Percentiles rank a stretch among this genome's conserved stretches.
phyloP scores from a whole-genome alignment of 2,888 invertebrate species.

The Panopea generosa region DNA sequence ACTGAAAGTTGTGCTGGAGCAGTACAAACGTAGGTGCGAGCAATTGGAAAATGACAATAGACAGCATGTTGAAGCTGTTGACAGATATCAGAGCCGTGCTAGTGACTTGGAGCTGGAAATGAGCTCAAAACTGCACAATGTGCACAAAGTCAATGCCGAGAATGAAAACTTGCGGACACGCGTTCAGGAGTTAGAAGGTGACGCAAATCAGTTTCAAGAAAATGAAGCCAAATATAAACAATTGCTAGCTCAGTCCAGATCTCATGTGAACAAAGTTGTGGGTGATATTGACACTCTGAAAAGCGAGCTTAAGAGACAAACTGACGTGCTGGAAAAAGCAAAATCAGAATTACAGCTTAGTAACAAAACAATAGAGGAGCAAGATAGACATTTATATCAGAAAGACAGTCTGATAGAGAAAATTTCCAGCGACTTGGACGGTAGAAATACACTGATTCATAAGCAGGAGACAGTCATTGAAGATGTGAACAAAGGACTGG shows the following conservation, averaged over 20 bases:
- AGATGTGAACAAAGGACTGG: slow-evolving; percentile 27
- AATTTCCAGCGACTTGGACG: slow-evolving; percentile 17
- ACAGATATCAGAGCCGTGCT: slow-evolving; percentile 14
- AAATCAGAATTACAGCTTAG: slow-evolving; percentile 40
- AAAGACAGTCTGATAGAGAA: slow-evolving; percentile 14
- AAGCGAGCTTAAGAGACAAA: not conserved
- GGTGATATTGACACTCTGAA: slow-evolving; percentile 14
- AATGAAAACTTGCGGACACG: slow-evolving; percentile 11
- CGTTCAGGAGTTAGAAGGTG: slow-evolving; percentile 17
- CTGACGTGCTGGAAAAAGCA: not conserved
- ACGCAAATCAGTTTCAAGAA: slow-evolving; percentile 11
- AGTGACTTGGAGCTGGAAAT: slow-evolving; percentile 22
- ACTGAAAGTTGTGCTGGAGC: slow-evolving; percentile 52
- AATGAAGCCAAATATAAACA: slow-evolving; percentile 32
- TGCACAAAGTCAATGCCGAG: slow-evolving; percentile 6
- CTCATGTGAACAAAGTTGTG: slow-evolving; percentile 12
- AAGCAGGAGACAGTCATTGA: slow-evolving; percentile 16
- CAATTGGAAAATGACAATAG: slow-evolving; percentile 31
- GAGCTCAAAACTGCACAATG: not conserved
- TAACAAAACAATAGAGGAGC: slow-evolving; percentile 20
- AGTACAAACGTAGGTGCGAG: slow-evolving; percentile 39
- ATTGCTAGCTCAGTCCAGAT: slow-evolving; percentile 10
- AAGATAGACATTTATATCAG: slow-evolving; percentile 37
- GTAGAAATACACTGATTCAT: slow-evolving; percentile 12
- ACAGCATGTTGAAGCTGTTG: slow-evolving; percentile 38